Evolutionary conservation across 2,888 invertebrate genomes (phyloP).

Genomic region (Habrosyne pyritoides): DNA sequence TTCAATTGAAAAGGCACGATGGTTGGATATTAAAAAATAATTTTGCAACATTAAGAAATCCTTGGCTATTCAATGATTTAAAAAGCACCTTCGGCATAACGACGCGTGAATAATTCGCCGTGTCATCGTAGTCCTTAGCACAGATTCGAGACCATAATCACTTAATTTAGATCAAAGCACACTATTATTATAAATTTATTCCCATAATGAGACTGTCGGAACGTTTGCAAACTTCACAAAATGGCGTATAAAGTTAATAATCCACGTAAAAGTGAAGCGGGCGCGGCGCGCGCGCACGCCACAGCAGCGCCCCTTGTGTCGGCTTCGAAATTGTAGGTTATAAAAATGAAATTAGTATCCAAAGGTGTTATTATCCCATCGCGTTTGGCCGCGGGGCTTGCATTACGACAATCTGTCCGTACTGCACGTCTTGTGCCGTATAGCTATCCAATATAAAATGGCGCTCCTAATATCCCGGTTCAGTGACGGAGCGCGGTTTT

Average conservation of each 20-base stretch:
- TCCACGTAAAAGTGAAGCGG: constrained; percentile 77
- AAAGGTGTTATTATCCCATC: constrained; percentile 84
- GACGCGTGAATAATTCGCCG: constrained; percentile 65
- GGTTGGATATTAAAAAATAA: constrained; percentile 33
- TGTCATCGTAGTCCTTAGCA: constrained; percentile 77
- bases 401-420: constrained; percentile 84
- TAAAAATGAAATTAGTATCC: constrained; percentile 84
- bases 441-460: constrained; percentile 84
- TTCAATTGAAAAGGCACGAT: constrained; percentile 30
- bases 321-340: constrained; percentile 84
- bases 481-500: constrained; percentile 75
- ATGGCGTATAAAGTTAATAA: constrained; percentile 83
- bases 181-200: constrained; percentile 80
- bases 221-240: constrained; percentile 81
- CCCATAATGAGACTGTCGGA: constrained; percentile 77
- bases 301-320: constrained; percentile 83
- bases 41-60: constrained; percentile 46
- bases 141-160: constrained; percentile 76
- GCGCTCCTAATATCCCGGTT: constrained; percentile 83
- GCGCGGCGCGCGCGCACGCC: constrained; percentile 74
- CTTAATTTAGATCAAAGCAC: constrained; percentile 76
- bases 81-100: constrained; percentile 57
- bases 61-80: constrained; percentile 49
- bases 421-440: constrained; percentile 83
- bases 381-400: constrained; percentile 82